phyloP scores from a whole-genome alignment of 2,888 invertebrate species.

The Pyrocoelia pectoralis region DNA sequence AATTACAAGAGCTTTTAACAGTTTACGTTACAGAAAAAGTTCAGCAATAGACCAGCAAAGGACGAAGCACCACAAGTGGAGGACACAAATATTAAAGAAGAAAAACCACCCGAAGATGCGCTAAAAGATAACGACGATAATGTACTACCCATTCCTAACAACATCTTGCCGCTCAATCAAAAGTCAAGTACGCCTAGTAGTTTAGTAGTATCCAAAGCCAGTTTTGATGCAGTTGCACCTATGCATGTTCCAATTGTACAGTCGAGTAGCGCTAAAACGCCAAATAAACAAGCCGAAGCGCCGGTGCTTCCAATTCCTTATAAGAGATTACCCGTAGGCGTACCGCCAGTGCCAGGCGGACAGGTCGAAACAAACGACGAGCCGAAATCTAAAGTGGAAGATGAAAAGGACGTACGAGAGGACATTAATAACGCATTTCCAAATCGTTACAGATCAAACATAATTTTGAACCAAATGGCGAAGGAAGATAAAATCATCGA shows the following conservation, averaged over 20 bases:
- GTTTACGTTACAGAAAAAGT: conserved; percentile 16
- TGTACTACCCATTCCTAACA: conserved; percentile 43
- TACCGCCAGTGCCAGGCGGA: conserved; percentile 46
- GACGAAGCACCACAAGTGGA: not conserved
- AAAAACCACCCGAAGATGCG: conserved; percentile 18
- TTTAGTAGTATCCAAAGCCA: conserved; percentile 44
- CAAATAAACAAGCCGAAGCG: conserved; percentile 26
- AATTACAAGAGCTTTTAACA: not conserved
- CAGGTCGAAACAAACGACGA: conserved; percentile 8
- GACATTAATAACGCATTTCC: conserved; percentile 51
- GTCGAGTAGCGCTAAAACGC: conserved; percentile 47
- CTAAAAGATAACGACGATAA: conserved; percentile 35
- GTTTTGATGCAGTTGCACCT: conserved; percentile 50
- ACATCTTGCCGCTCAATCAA: conserved; percentile 14
- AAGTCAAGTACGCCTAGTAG: conserved; percentile 40
- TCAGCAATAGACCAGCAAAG: conserved; percentile 22
- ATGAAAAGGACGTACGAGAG: conserved; percentile 25
- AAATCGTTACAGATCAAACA: conserved; percentile 60
- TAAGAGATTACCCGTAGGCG: conserved; percentile 45
- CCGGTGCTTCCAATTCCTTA: conserved; percentile 26
- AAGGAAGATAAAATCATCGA: conserved; percentile 48
- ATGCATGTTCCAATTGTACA: conserved; percentile 50
- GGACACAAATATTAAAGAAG: conserved; percentile 9
- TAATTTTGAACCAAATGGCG: conserved; percentile 60
- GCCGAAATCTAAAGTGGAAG: conserved; percentile 7